phyloP scores from a whole-genome alignment of 2,797 vertebrate genomes.

The Gila robusta region DNA sequence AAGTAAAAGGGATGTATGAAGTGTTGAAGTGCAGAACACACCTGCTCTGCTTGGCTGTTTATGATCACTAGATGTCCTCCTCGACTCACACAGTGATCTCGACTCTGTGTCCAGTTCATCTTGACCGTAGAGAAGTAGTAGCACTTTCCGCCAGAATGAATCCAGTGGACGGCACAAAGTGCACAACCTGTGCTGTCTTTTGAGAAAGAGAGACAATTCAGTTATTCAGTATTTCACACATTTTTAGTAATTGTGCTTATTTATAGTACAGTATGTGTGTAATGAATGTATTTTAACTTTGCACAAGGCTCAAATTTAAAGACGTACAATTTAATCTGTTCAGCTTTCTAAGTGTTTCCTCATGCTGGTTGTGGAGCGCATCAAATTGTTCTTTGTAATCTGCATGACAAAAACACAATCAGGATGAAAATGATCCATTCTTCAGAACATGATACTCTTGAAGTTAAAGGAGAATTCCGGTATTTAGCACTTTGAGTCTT shows the following conservation, averaged over 20 bases:
- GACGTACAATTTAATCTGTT: background rate
- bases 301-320: background rate
- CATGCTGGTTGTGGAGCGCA: background rate
- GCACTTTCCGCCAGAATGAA: slow-evolving; percentile 53
- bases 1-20: background rate
- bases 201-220: background rate
- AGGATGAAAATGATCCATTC: background rate
- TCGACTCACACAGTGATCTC: slow-evolving; percentile 59
- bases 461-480: too few species aligned
- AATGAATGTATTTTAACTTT: background rate
- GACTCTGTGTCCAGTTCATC: slow-evolving; percentile 49
- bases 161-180: slow-evolving; percentile 33
- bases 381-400: background rate
- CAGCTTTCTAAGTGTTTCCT: slow-evolving; percentile 4
- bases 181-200: slow-evolving; percentile 15
- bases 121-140: slow-evolving; percentile 52
- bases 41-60: slow-evolving; percentile 46
- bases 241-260: background rate
- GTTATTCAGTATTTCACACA: background rate
- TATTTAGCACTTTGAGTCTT: too few species aligned
- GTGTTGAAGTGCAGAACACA: background rate
- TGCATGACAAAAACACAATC: background rate
- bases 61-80: slow-evolving; percentile 55
- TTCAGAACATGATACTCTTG: background rate
- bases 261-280: background rate